Evolutionary conservation across 2,888 invertebrate species (phyloP).

Genomic region (Tryphoninae sp.): DNA sequence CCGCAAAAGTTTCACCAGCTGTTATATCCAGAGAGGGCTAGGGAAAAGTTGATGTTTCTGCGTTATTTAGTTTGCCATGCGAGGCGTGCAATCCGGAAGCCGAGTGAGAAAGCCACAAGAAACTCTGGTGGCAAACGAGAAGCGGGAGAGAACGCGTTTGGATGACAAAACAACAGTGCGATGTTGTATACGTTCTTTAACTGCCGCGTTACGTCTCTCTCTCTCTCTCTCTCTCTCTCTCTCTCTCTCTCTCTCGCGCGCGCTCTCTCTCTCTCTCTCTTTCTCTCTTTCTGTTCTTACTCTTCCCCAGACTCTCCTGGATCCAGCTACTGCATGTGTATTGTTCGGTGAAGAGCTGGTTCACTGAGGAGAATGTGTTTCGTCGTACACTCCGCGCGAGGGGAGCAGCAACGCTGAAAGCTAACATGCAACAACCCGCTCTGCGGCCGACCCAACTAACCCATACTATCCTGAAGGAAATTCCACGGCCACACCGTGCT

Average conservation of each 20-base stretch:
- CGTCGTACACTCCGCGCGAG: neutral
- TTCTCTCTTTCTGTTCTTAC: neutral
- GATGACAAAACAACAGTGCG: conserved; percentile 40
- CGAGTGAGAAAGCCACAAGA: conserved; percentile 39
- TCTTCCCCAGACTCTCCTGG: neutral
- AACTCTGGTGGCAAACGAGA: conserved; percentile 27
- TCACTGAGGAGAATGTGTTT: conserved; percentile 1
- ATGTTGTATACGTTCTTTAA: conserved; percentile 31
- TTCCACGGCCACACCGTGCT: conserved; percentile 15
- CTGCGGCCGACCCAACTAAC: conserved; percentile 3
- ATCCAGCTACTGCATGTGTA: conserved; percentile 5
- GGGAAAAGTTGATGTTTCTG: conserved; percentile 29
- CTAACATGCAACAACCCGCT: conserved; percentile 33
- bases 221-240: neutral
- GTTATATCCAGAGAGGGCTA: neutral
- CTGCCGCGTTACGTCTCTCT: conserved; percentile 21
- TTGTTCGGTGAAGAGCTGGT: conserved; percentile 6
- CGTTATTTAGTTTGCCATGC: conserved; percentile 27
- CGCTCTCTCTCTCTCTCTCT: neutral
- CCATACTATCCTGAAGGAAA: conserved; percentile 6
- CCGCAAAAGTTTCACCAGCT: conserved; percentile 18
- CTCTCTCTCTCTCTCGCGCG: neutral
- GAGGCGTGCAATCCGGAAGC: conserved; percentile 13
- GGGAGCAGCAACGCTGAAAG: conserved; percentile 12
- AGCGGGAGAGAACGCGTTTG: conserved; percentile 1